Conservation (phyloP, 1,140 invertebrate genomes). For the Drosophila takahashii region DNA sequence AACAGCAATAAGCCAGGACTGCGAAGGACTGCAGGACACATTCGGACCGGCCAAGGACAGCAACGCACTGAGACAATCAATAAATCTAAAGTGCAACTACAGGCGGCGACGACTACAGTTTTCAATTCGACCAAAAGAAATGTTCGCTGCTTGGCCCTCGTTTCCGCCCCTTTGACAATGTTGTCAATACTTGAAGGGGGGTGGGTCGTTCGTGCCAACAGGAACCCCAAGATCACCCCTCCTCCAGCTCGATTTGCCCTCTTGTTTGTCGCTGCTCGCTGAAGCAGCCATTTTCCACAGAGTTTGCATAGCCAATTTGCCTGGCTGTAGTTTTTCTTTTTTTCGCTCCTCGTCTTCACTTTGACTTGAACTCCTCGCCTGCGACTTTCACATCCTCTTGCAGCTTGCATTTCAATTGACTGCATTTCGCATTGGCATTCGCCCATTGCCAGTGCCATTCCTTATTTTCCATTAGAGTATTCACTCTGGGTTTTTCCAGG, state of each 20-base stretch:
- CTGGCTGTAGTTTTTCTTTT: slow-evolving; percentile 41
- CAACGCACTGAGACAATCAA: slow-evolving; percentile 70
- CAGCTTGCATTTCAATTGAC: slow-evolving; percentile 72
- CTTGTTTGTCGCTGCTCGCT: slow-evolving; percentile 71
- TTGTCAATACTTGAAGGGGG: slow-evolving; percentile 57
- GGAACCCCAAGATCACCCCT: background rate
- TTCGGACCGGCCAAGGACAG: slow-evolving; percentile 56
- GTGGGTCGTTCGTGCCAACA: slow-evolving; percentile 1
- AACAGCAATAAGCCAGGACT: slow-evolving; percentile 58
- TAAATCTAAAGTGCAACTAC: slow-evolving; percentile 77
- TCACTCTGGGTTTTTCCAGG: background rate
- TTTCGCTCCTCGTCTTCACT: slow-evolving; percentile 44
- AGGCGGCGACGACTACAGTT: slow-evolving; percentile 43
- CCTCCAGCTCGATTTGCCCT: slow-evolving; percentile 17
- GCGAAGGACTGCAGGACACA: slow-evolving; percentile 40
- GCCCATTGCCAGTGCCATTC: slow-evolving; percentile 12
- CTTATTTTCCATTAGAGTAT: slow-evolving; percentile 38
- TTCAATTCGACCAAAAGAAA: slow-evolving; percentile 48
- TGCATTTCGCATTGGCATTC: slow-evolving; percentile 54
- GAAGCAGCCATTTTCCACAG: slow-evolving; percentile 71
- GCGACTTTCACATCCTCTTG: slow-evolving; percentile 25
- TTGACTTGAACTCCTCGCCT: slow-evolving; percentile 46
- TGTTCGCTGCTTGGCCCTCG: slow-evolving; percentile 11
- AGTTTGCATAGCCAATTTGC: slow-evolving; percentile 79
- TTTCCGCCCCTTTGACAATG: slow-evolving; percentile 49